Percentiles rank a stretch among this genome's conserved stretches.
These are phyloP conservation scores for Oncorhynchus nerka DNA, from an alignment of 2,113 vertebrate species.

Conservation along the genomic window DNA sequence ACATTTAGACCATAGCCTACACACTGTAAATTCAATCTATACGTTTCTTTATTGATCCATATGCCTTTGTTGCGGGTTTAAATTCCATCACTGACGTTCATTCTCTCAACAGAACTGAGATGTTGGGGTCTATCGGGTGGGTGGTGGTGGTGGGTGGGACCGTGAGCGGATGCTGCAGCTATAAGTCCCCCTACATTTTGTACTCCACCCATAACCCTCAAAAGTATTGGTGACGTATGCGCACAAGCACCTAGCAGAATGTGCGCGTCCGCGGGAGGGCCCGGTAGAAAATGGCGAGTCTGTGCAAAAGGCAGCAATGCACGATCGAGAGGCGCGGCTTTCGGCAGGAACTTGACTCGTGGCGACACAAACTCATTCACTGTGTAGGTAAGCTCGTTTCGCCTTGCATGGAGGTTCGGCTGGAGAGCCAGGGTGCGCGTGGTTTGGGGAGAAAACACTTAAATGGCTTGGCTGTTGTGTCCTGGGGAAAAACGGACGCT, in stretches of 20 bases:
- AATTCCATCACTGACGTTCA: neutral
- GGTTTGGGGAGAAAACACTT: constrained; percentile 1
- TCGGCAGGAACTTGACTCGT: constrained; percentile 90
- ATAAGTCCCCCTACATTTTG: constrained; percentile 50
- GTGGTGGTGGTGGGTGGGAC: constrained; percentile 58
- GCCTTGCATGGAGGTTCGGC: constrained; percentile 51
- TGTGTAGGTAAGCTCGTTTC: constrained; percentile 89
- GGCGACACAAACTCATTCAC: constrained; percentile 88
- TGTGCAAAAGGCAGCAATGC: constrained; percentile 87
- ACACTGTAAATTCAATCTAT: neutral
- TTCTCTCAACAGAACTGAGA: neutral
- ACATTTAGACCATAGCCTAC: neutral
- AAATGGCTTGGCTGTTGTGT: constrained; percentile 28
- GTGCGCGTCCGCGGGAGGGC: constrained; percentile 76
- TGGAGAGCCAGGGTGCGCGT: constrained; percentile 4
- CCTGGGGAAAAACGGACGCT: constrained; percentile 10
- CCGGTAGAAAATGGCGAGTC: constrained; percentile 95
- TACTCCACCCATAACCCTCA: constrained; percentile 64
- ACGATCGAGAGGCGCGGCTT: constrained; percentile 88
- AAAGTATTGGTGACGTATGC: constrained; percentile 69
- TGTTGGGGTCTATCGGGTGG: constrained; percentile 46
- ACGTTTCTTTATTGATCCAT: neutral
- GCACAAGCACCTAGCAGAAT: constrained; percentile 76
- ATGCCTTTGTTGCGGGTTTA: neutral
- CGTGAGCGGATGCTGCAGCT: constrained; percentile 63